These are phyloP conservation scores for Brevipalpus yothersi DNA, from an alignment of 1,140 invertebrate genomes.

Conservation along the genomic window DNA sequence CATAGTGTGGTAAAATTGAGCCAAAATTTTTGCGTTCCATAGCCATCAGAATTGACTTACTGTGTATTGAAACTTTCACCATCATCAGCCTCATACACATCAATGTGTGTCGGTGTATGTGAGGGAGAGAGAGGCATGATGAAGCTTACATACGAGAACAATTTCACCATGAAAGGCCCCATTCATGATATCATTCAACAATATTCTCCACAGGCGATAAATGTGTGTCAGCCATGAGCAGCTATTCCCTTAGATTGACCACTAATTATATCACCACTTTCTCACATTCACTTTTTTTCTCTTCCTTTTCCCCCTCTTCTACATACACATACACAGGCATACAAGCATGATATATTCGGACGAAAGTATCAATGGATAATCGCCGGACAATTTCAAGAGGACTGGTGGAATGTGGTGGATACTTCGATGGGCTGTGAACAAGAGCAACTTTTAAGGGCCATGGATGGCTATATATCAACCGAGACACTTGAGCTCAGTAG, in stretches of 20 bases:
- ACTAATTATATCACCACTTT: not conserved
- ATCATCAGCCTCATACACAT: too few relatives aligned
- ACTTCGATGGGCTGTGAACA: constrained; percentile 37
- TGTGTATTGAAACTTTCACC: too few relatives aligned
- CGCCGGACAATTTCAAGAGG: constrained; percentile 49
- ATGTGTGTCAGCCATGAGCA: too few relatives aligned
- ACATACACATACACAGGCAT: constrained; percentile 24
- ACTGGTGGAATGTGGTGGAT: constrained; percentile 39
- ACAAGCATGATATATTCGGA: constrained; percentile 41
- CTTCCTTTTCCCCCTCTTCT: not conserved
- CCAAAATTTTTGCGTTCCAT: too few relatives aligned
- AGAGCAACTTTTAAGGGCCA: constrained; percentile 44
- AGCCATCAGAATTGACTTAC: too few relatives aligned
- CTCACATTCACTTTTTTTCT: not conserved
- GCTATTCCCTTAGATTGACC: not conserved
- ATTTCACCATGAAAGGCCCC: too few relatives aligned
- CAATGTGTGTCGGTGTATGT: too few relatives aligned
- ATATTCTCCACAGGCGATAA: too few relatives aligned
- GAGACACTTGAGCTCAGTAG: constrained; percentile 48
- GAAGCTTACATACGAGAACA: too few relatives aligned
- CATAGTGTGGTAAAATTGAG: too few relatives aligned
- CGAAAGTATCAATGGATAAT: constrained; percentile 90
- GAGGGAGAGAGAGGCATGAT: too few relatives aligned
- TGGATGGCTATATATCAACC: constrained; percentile 73
- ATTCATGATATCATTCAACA: too few relatives aligned